Base-by-base conservation (phyloP, 1,140 invertebrate genomes). In the Nebria ingens region DNA sequence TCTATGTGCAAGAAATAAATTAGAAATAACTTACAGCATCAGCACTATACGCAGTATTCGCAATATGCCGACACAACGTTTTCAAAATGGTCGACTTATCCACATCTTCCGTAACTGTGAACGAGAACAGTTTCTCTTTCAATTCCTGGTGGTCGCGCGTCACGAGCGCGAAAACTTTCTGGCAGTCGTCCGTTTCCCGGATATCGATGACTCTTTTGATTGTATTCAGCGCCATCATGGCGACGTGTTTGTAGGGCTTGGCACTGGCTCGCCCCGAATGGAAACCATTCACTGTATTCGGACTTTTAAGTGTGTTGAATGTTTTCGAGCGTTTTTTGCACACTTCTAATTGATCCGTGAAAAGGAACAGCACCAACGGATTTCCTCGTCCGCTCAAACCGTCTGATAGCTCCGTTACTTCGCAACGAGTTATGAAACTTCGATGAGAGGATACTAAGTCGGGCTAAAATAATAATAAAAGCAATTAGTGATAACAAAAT, bases 261-360 rank as follows among this genome's bases (percentile, higher is more conserved):
- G 55, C n/a, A 29, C 58, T 61, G 1, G 62, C 52, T 21, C 58
- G 59, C 42, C 58, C 61, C 49, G 62, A 62, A 50, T 62, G 62
- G 21, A 59, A 58, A 53, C 68, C 73, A 64, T 72, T 75, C 51
- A 75, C 65, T 59, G 76, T 73, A 65, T 80, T 77, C 1, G 85
- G 85, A 60, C 83, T 86, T 63, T 85, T 85, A 22, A 72, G 65
- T 2, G 79, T 80, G 59, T 84, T 85, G 52, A 86, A 84, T 21
- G 79, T 81, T 68, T 88, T 87, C 17, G 85, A 89, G 65, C 88
- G 79, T 69, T 89, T 87, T 69, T 95, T 95, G 74, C 85, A 87
- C 65, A 96, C 89, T 76, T 96, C 92, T 63, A 97, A 79, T 58
- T 89, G 88, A 74, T 98, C 94, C 21, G 89, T 91, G 69, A 97